Percentiles rank a stretch among this genome's conserved stretches.
Conservation (phyloP, 2,888 invertebrate genomes). For the Oscheius sp. region DNA sequence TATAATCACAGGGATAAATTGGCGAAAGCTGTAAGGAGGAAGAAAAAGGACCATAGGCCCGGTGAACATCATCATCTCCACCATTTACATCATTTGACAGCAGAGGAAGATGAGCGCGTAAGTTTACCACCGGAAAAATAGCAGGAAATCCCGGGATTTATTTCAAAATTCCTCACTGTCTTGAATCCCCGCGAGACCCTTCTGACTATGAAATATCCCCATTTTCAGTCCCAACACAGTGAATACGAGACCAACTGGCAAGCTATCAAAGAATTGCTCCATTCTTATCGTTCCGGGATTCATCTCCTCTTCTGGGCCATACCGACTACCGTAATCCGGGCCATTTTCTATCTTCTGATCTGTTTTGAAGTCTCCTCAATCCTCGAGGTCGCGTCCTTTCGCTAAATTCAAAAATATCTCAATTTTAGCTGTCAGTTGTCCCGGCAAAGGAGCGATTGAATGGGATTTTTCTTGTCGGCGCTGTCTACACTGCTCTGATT, state of each 20-base stretch:
- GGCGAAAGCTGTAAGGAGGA: constrained; percentile 12
- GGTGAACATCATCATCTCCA: neutral
- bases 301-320: constrained; percentile 55
- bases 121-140: neutral
- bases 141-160: too few relatives aligned
- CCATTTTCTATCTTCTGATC: constrained; percentile 67
- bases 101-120: constrained; percentile 13
- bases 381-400: constrained; percentile 58
- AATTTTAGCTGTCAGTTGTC: constrained; percentile 49
- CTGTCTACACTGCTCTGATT: constrained; percentile 67
- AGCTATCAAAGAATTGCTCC: constrained; percentile 52
- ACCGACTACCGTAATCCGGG: constrained; percentile 66
- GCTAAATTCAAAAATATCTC: neutral
- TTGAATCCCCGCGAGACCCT: too few relatives aligned
- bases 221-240: constrained; percentile 45
- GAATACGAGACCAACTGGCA: constrained; percentile 44
- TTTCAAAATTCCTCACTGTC: too few relatives aligned
- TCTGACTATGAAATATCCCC: neutral
- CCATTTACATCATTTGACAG: neutral
- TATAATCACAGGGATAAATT: constrained; percentile 9
- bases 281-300: constrained; percentile 57
- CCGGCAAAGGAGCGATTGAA: constrained; percentile 56
- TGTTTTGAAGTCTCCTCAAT: constrained; percentile 71
- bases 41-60: constrained; percentile 15
- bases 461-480: constrained; percentile 65